Evolutionary conservation across 2,113 vertebrate species (phyloP).

Genomic region (Electrona antarctica): DNA sequence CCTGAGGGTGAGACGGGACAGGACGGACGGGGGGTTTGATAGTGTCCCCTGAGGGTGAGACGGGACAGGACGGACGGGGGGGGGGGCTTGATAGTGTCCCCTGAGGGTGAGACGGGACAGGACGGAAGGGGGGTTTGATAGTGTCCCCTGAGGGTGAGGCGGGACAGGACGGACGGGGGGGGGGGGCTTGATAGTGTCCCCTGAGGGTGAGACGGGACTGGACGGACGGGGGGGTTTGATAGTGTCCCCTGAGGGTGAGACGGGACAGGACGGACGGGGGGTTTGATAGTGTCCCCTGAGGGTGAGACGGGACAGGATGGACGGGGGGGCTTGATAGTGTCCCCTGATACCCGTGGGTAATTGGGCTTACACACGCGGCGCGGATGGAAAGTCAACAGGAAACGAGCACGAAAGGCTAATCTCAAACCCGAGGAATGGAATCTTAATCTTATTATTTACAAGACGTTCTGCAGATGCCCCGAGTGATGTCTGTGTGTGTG

Average conservation of each 20-base stretch:
- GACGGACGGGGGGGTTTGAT: conserved; percentile 6
- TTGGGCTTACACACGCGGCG: conserved; percentile 47
- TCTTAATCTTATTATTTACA: conserved; percentile 60
- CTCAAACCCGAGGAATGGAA: conserved; percentile 54
- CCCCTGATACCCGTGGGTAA: conserved; percentile 54
- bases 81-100: conserved; percentile 8
- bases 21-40: conserved; percentile 8
- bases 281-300: conserved; percentile 24
- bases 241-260: conserved; percentile 24
- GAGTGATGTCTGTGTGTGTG: conserved; percentile 44
- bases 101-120: no score
- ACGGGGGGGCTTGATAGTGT: conserved; percentile 18
- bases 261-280: no score
- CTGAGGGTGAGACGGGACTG: no score
- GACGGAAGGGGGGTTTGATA: conserved; percentile 5
- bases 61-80: no score
- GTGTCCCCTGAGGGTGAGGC: conserved; percentile 50
- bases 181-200: conserved; percentile 8
- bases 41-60: conserved; percentile 48
- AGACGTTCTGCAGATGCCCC: conserved; percentile 31
- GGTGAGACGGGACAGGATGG: conserved; percentile 2
- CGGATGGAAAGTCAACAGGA: conserved; percentile 74
- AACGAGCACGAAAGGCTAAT: conserved; percentile 64
- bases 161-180: no score
- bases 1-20: no score